Conservation (phyloP, 2,113 vertebrate species). For the Aythya baeri region DNA sequence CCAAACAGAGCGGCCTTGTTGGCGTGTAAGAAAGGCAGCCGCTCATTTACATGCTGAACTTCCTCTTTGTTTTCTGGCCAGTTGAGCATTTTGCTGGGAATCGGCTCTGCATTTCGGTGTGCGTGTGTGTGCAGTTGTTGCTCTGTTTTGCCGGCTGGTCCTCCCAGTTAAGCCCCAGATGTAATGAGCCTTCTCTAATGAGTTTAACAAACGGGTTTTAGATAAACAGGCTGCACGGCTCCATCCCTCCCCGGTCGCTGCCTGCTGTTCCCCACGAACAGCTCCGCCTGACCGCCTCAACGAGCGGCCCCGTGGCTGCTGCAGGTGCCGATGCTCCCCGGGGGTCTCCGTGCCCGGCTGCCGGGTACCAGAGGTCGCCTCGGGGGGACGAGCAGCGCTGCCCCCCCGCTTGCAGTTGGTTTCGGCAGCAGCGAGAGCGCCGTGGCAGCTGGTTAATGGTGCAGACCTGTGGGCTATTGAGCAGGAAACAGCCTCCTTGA, state of each 20-base stretch:
- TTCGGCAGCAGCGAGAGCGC: not conserved
- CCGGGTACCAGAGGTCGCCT: not conserved
- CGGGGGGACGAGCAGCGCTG: not conserved
- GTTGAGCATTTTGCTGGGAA: not conserved
- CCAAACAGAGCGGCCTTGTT: not conserved
- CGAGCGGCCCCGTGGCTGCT: not conserved
- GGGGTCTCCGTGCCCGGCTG: not conserved
- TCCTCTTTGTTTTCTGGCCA: not conserved
- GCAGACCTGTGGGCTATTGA: not conserved
- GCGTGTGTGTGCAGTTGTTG: not conserved
- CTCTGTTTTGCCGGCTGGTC: not conserved
- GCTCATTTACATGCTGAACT: not conserved
- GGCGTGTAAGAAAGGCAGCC: not conserved
- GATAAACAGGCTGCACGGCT: not conserved
- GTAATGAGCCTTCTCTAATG: not conserved
- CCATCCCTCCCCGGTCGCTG: not conserved
- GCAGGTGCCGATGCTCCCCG: fast-evolving
- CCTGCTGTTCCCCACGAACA: fast-evolving
- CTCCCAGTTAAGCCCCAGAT: not conserved
- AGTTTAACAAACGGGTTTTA: not conserved
- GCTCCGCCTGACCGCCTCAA: fast-evolving
- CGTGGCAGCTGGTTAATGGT: not conserved
- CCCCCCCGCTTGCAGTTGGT: not conserved
- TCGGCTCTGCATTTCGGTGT: not conserved
- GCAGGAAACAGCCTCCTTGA: not conserved